A percentile compares a stretch with the other conserved stretches of the same genome.
phyloP scores from a whole-genome alignment of 2,888 invertebrate species.

The Eilema griseolum region DNA sequence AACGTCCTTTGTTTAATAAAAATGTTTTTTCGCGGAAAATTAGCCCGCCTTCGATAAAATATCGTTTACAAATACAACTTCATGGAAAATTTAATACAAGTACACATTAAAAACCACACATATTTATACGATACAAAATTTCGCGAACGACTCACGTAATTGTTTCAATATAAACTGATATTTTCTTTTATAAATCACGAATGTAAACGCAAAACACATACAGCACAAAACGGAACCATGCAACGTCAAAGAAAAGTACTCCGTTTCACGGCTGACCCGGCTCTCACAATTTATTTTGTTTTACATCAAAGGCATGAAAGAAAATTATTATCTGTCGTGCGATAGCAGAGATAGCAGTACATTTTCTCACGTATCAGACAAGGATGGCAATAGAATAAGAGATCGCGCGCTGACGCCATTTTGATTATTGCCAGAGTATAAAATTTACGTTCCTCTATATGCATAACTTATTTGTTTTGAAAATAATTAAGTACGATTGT shows the following conservation, averaged over 20 bases:
- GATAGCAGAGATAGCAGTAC: constrained; percentile 51
- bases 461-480: constrained; percentile 3
- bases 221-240: constrained; percentile 68
- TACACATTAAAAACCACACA: constrained; percentile 35
- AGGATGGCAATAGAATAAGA: constrained; percentile 31
- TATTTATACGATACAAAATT: constrained; percentile 30
- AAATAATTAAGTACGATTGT: neutral
- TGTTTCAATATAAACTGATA: constrained; percentile 26
- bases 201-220: constrained; percentile 63
- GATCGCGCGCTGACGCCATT: constrained; percentile 48
- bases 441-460: constrained; percentile 41
- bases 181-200: constrained; percentile 57
- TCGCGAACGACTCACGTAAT: constrained; percentile 18
- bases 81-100: constrained; percentile 30
- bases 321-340: constrained; percentile 52
- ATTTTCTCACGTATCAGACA: constrained; percentile 28
- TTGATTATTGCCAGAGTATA: constrained; percentile 50
- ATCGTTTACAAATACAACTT: constrained; percentile 38
- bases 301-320: constrained; percentile 50
- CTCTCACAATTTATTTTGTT: constrained; percentile 69
- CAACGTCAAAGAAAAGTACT: constrained; percentile 72
- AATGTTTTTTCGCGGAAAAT: constrained; percentile 53
- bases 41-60: constrained; percentile 33
- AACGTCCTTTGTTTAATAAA: constrained; percentile 37
- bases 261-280: constrained; percentile 69